phyloP scores from a whole-genome alignment of 2,113 vertebrate genomes.

The Malurus elegans region DNA sequence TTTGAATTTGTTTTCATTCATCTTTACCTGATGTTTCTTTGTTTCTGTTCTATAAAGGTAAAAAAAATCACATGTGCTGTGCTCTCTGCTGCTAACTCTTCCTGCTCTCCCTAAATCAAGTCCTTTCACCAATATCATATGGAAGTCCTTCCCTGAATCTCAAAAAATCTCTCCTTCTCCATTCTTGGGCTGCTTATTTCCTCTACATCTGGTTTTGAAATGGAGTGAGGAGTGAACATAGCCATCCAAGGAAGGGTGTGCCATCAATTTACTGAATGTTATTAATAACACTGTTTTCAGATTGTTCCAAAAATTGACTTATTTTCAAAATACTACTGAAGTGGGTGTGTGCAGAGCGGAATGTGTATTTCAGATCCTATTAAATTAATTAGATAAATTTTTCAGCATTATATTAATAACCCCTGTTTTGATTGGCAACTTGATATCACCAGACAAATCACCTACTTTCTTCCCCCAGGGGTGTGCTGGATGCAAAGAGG shows the following conservation, averaged over 20 bases:
- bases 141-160: not conserved
- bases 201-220: conserved; percentile 37
- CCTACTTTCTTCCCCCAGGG: not conserved
- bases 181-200: conserved; percentile 7
- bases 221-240: not conserved
- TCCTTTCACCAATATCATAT: conserved; percentile 25
- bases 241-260: conserved; percentile 20
- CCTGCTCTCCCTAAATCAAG: conserved; percentile 39
- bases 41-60: not conserved
- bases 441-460: not conserved
- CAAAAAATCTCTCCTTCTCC: not conserved
- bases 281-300: conserved; percentile 7
- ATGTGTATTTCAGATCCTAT: not conserved
- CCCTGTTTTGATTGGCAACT: conserved; percentile 10
- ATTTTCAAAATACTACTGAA: conserved; percentile 34
- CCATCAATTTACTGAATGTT: conserved; percentile 13
- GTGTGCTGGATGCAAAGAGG: not conserved
- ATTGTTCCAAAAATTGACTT: conserved; percentile 9
- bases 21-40: conserved; percentile 34
- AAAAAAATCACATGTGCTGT: not conserved
- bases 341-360: not conserved
- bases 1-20: conserved; percentile 34
- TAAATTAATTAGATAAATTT: conserved; percentile 9
- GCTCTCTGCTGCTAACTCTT: not conserved
- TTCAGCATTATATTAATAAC: not conserved